These are phyloP conservation scores for Hoplostethus mediterraneus DNA, from an alignment of 2,797 vertebrate genomes.

Conservation along the genomic window DNA sequence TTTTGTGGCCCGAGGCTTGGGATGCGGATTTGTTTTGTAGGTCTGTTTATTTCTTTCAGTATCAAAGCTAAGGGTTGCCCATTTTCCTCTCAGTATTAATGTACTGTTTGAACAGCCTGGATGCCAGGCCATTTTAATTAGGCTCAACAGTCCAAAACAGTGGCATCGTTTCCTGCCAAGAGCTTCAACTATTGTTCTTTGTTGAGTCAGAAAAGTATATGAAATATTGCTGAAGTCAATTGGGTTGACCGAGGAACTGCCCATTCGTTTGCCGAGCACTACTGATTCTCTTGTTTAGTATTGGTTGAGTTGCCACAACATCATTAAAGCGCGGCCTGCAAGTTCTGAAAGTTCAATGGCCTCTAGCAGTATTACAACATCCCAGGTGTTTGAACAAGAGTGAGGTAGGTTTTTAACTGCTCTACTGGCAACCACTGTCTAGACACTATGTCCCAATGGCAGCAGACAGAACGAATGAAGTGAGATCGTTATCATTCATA, in stretches of 20 bases:
- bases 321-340: not conserved
- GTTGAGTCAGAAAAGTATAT: slow-evolving; percentile 29
- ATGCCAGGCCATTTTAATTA: slow-evolving; percentile 66
- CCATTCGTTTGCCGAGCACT: not conserved
- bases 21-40: slow-evolving; percentile 72
- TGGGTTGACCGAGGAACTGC: slow-evolving; percentile 8
- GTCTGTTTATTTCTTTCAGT: slow-evolving; percentile 76
- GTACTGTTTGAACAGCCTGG: slow-evolving; percentile 61
- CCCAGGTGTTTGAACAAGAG: no score
- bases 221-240: not conserved
- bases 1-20: slow-evolving; percentile 78
- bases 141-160: slow-evolving; percentile 51
- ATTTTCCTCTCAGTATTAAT: slow-evolving; percentile 67
- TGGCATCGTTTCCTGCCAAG: slow-evolving; percentile 22
- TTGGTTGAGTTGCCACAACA: not conserved
- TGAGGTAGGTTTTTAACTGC: no score
- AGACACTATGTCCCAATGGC: no score
- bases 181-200: slow-evolving; percentile 19
- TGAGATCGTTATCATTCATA: no score
- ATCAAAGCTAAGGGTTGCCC: slow-evolving; percentile 67
- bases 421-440: no score
- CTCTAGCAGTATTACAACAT: not conserved
- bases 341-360: not conserved
- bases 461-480: no score
- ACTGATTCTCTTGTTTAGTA: not conserved